Evolutionary conservation across 2,113 vertebrate species (phyloP).

Genomic region (Pteropus alecto): DNA sequence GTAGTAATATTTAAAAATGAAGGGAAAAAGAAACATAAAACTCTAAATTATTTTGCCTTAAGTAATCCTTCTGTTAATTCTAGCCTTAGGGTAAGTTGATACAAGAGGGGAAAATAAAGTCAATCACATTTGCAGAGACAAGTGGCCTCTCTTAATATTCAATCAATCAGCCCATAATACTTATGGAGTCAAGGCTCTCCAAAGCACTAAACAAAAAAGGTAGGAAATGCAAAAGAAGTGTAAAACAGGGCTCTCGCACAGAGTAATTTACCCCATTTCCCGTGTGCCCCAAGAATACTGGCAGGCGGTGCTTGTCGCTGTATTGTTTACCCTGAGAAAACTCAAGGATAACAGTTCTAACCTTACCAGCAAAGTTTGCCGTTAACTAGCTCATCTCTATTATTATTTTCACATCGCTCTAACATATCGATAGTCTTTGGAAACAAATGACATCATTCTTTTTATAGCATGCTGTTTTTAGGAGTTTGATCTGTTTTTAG

Average conservation of each 20-base stretch:
- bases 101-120: neutral
- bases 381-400: too few relatives aligned
- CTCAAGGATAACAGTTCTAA: too few relatives aligned
- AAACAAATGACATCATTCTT: too few relatives aligned
- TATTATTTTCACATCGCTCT: too few relatives aligned
- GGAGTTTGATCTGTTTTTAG: too few relatives aligned
- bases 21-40: conserved; percentile 36
- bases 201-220: neutral
- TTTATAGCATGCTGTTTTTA: too few relatives aligned
- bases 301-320: too few relatives aligned
- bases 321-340: too few relatives aligned
- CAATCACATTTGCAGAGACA: neutral
- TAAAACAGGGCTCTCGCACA: neutral
- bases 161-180: neutral
- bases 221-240: neutral
- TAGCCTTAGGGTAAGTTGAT: neutral
- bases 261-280: neutral
- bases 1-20: conserved; percentile 35
- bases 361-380: too few relatives aligned
- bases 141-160: neutral
- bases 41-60: neutral
- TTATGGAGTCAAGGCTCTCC: neutral
- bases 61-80: conserved; percentile 46
- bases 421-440: too few relatives aligned
- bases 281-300: too few relatives aligned